These are phyloP conservation scores for Centruroides sculpturatus DNA, from an alignment of 1,140 invertebrate genomes.

Conservation along the genomic window DNA sequence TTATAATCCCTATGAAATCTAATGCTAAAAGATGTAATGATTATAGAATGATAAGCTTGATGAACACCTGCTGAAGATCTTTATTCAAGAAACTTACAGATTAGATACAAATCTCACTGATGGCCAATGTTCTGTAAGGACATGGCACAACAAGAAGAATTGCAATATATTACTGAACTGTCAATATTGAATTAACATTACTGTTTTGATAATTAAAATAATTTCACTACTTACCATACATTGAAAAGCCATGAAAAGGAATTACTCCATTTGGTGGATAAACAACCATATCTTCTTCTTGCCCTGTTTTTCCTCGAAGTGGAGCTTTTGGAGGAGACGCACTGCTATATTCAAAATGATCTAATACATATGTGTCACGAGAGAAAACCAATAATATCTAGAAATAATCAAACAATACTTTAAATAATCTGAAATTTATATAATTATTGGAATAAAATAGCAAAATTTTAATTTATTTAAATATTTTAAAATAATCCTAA, in stretches of 20 bases:
- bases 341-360: constrained; percentile 30
- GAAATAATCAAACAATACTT: constrained; percentile 5
- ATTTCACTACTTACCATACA: constrained; percentile 60
- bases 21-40: too few species aligned
- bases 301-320: constrained; percentile 28
- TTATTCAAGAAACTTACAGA: too few species aligned
- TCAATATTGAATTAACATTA: neutral
- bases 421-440: neutral
- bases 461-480: too few species aligned
- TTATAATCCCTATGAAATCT: too few species aligned
- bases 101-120: neutral
- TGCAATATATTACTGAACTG: neutral
- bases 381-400: constrained; percentile 86
- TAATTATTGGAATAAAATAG: neutral
- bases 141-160: neutral
- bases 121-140: neutral
- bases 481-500: too few species aligned
- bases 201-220: neutral
- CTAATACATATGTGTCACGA: constrained; percentile 64
- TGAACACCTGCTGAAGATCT: too few species aligned
- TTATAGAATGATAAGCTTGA: too few species aligned
- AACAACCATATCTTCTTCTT: constrained; percentile 39
- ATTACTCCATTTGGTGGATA: constrained; percentile 89
- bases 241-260: constrained; percentile 91
- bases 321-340: constrained; percentile 30